Evolutionary conservation across 2,113 vertebrate genomes (phyloP).

Genomic region (Caranx ignobilis): DNA sequence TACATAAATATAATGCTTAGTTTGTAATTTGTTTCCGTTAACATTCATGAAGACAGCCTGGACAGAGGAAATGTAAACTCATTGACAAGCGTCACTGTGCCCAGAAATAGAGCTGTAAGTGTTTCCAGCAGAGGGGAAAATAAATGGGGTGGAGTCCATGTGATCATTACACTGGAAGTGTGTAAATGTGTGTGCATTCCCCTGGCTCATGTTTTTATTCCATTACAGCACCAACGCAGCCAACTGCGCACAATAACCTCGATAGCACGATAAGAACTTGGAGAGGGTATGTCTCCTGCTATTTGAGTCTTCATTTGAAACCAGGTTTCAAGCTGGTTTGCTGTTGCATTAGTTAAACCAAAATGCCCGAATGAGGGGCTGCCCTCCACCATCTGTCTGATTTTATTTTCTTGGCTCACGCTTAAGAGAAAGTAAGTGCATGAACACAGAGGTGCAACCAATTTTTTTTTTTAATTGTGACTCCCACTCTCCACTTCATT

Average conservation of each 20-base stretch:
- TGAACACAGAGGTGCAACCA: constrained; percentile 12
- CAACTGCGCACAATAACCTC: constrained; percentile 56
- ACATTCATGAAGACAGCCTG: constrained; percentile 28
- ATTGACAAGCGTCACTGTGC: constrained; percentile 12
- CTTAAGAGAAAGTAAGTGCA: constrained; percentile 1
- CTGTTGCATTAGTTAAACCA: constrained; percentile 43
- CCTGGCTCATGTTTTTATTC: constrained; percentile 62
- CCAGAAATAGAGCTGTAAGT: constrained; percentile 54
- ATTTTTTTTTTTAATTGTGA: constrained; percentile 15
- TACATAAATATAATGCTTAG: neutral
- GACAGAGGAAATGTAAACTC: constrained; percentile 40
- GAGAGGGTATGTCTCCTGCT: constrained; percentile 21
- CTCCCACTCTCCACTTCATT: constrained; percentile 31
- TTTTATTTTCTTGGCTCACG: constrained; percentile 25
- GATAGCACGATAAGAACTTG: constrained; percentile 51
- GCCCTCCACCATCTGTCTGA: constrained; percentile 35
- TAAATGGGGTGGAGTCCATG: constrained; percentile 57
- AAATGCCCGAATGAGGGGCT: constrained; percentile 22
- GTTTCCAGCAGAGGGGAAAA: constrained; percentile 64
- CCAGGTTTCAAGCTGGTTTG: constrained; percentile 1
- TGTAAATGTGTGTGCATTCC: constrained; percentile 53
- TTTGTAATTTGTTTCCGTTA: constrained; percentile 29
- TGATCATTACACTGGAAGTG: constrained; percentile 61
- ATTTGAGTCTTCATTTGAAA: constrained; percentile 37
- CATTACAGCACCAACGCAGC: constrained; percentile 42